Evolutionary conservation across 2,113 vertebrate genomes (phyloP).

Genomic region (western clawed frog (Xenopus tropicalis)): DNA sequence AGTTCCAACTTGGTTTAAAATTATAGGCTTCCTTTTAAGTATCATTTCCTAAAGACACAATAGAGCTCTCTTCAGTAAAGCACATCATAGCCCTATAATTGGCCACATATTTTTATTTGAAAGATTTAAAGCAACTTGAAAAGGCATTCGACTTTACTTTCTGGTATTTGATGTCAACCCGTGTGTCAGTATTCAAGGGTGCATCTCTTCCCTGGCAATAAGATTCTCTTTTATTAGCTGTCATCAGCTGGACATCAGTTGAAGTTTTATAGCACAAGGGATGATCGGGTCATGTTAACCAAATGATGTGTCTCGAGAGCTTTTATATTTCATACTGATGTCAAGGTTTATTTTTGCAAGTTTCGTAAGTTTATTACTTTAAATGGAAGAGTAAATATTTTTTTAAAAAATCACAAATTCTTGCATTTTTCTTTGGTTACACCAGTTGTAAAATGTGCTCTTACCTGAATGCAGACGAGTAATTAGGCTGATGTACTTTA

Average conservation of each 20-base stretch:
- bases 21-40: neutral
- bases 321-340: constrained; percentile 43
- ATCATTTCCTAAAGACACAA: neutral
- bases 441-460: neutral
- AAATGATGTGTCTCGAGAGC: constrained; percentile 41
- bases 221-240: constrained; percentile 45
- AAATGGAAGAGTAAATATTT: constrained; percentile 12
- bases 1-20: neutral
- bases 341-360: constrained; percentile 42
- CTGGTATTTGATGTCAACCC: constrained; percentile 40
- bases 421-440: neutral
- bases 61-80: neutral
- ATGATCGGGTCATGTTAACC: constrained; percentile 44
- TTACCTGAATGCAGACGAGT: neutral
- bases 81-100: constrained; percentile 27
- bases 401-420: constrained; percentile 8
- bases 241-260: constrained; percentile 41
- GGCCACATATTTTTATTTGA: constrained; percentile 21
- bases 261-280: constrained; percentile 42
- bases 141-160: constrained; percentile 24
- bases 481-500: neutral
- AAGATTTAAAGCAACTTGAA: constrained; percentile 34
- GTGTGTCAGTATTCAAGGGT: constrained; percentile 44
- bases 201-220: constrained; percentile 32
- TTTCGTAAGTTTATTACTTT: constrained; percentile 31